Evolutionary conservation across 2,888 invertebrate genomes (phyloP), one percentile per base, ranked within the genome.

Genomic region (Rotaria magnacalcarata): DNA sequence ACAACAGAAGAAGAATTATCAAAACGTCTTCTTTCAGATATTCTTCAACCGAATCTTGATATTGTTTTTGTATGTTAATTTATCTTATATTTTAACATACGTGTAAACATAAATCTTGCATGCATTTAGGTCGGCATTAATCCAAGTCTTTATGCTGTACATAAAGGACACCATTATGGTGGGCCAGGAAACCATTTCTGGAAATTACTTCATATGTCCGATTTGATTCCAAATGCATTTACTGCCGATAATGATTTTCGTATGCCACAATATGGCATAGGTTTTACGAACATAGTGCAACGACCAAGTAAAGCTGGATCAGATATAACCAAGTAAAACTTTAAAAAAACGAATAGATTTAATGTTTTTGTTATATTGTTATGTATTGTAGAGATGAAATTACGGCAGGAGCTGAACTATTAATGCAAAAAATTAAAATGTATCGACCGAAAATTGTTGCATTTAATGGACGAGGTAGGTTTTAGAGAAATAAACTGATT

Each of bases 181-280:
- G 97, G 97, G 85, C 97, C 97, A 84, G 97, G 97, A 84, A 98
- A 98, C 92, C 98, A 98, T 93, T 97, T 98, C 93, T 98, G 97
- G 94, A 50, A 84, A 47, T 94, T 94, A 91, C 93, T 97, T 88
- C 96, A 95, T 92, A 92, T 97, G 88, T 96, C 96, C 85, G 97
- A 97, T 11, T 93, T 98, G 87, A 97, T 96, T 27, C 94, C 96
- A 87, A 96, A 96, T 90, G 96, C 96, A 90, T 94, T 97, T 94
- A 96, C 95, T 89, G 96, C 97, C 4, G 96, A 96, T 90, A 96
- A 97, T 92, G 97, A 98, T 92, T 95, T 94, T 90, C 96, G 96
- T 92, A 92, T 97, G 87, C 92, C 96, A 85, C 95, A 96, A 91
- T 95, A 95, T 91, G 97, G 97, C 87, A 97, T 98, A 90, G 97